Evolutionary conservation across 2,797 vertebrate species (phyloP), one percentile per base, ranked within the genome.

Genomic region (Tangara arthus): DNA sequence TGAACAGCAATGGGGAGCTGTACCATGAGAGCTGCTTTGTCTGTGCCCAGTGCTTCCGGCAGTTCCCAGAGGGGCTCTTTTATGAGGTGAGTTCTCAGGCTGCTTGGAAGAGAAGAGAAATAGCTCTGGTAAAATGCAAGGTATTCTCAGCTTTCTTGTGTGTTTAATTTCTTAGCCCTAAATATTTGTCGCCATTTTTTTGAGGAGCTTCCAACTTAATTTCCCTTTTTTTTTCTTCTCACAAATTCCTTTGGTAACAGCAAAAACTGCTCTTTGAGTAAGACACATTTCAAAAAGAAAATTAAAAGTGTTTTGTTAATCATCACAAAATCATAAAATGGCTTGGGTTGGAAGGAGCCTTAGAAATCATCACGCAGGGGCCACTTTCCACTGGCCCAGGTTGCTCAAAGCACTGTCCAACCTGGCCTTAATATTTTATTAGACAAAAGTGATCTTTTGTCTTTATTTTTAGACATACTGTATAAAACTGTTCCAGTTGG

Each of bases 21-120:
- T 98, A 97, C 35, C 98, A 98, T 0, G 98, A 98, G 80, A 97
- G 96, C 73, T 98, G 98, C 97, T 98, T 98, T 2, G 98, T 98
- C 81, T 98, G 98, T 2, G 97, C 98, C 14, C 98, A 98, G 94
- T 98, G 98, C 86, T 98, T 98, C 59, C 97, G 97, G 27, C 98
- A 97, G 18, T 98, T 98, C 88, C 98, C 98, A 0, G 97, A 98
- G 41, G 98, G 98, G 21, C 98, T 98, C 88, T 98, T 98, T 49
- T 98, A 98, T 8, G 98, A 98, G 97, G 98, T 98, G 81, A 97
- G 96, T 18, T 75, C 30, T 17, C 42, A 22, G 7, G 7, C 64
- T 32, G 32, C 8, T 32, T 56, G 27, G 47, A 57, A 90, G 34
- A 42, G 19, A 71, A 26, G 35, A 85, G 17, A 90, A 78, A 27